phyloP scores from a whole-genome alignment of 1,140 invertebrate genomes.

The Aethina tumida region DNA sequence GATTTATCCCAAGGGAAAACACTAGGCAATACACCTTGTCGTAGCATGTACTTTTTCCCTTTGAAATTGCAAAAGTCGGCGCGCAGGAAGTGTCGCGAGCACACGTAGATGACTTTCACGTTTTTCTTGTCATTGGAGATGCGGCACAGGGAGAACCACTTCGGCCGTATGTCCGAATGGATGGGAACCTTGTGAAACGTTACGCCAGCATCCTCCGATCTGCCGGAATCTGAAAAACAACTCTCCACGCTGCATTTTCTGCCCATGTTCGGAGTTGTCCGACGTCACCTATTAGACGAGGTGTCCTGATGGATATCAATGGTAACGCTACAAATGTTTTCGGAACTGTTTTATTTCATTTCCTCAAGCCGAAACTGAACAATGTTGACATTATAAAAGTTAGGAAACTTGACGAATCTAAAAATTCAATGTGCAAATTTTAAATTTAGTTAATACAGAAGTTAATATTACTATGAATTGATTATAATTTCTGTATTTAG shows the following conservation, averaged over 20 bases:
- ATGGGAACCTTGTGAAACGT: slow-evolving; percentile 34
- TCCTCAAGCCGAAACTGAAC: too few relatives aligned
- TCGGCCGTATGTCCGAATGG: slow-evolving; percentile 30
- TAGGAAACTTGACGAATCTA: too few relatives aligned
- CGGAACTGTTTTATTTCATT: too few relatives aligned
- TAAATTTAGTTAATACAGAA: too few relatives aligned
- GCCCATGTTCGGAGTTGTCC: slow-evolving; percentile 19
- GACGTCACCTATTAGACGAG: slow-evolving; percentile 1
- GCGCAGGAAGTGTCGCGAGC: slow-evolving; percentile 51
- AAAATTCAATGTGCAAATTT: too few relatives aligned
- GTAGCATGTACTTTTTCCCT: slow-evolving; percentile 45
- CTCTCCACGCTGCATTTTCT: slow-evolving; percentile 32
- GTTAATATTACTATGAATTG: too few relatives aligned
- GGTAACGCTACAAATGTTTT: too few relatives aligned
- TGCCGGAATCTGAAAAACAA: slow-evolving; percentile 30
- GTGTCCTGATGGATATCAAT: too few relatives aligned
- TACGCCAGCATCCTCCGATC: slow-evolving; percentile 31
- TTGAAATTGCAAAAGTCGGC: slow-evolving; percentile 50
- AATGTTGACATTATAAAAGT: too few relatives aligned
- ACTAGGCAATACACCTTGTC: slow-evolving; percentile 42
- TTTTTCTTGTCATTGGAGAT: slow-evolving; percentile 38
- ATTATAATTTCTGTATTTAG: too few relatives aligned
- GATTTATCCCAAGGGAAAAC: slow-evolving; percentile 38
- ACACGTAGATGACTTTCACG: slow-evolving; percentile 47
- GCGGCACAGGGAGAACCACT: slow-evolving; percentile 32